These are phyloP conservation scores for Fundulus diaphanus DNA, from an alignment of 2,797 vertebrate species.

Conservation along the genomic window DNA sequence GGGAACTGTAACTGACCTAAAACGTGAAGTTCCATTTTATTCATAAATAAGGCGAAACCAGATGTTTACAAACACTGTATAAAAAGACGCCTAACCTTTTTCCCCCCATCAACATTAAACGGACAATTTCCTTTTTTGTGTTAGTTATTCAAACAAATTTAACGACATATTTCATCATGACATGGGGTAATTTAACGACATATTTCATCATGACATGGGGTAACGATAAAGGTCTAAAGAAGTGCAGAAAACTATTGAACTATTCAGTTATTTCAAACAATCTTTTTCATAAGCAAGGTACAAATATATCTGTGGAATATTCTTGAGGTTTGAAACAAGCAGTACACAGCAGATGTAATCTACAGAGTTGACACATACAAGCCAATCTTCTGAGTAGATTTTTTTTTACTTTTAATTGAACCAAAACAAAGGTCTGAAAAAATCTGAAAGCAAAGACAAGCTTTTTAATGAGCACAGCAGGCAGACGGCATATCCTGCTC, in stretches of 20 bases:
- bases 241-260: background rate
- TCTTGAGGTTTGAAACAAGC: background rate
- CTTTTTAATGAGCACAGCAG: slow-evolving; percentile 45
- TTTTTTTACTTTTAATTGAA: background rate
- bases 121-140: background rate
- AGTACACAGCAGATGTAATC: background rate
- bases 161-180: background rate
- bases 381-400: background rate
- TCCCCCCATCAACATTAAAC: background rate
- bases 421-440: slow-evolving; percentile 5
- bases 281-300: background rate
- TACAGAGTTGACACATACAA: background rate
- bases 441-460: slow-evolving; percentile 12
- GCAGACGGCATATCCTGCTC: slow-evolving; percentile 13
- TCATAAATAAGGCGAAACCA: background rate
- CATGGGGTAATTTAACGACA: background rate
- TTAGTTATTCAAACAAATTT: background rate
- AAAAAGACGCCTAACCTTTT: background rate
- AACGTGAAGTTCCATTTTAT: background rate
- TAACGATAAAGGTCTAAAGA: background rate
- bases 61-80: background rate
- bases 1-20: background rate
- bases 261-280: background rate
- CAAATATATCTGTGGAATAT: background rate
- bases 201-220: background rate